A percentile compares a stretch with the other conserved stretches of the same genome.
These are phyloP conservation scores for Drosophila siamana DNA, from an alignment of 2,888 invertebrate species.

Conservation along the genomic window DNA sequence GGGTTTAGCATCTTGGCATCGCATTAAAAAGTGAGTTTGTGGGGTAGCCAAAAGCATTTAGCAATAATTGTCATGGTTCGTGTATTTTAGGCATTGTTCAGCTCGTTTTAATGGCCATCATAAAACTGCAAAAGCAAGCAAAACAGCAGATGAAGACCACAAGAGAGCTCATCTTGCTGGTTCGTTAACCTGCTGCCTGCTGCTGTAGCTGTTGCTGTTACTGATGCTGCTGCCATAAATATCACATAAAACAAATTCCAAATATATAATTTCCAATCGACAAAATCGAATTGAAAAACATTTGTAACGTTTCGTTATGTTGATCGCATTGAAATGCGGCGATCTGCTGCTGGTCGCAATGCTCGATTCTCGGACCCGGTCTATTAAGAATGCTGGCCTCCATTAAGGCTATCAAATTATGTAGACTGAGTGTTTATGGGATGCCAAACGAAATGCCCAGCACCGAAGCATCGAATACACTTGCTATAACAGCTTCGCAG, in stretches of 20 bases:
- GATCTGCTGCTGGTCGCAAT: conserved; percentile 7
- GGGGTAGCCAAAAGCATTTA: conserved; percentile 75
- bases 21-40: conserved; percentile 21
- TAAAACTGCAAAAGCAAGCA: conserved; percentile 49
- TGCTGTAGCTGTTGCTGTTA: neutral
- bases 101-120: conserved; percentile 56
- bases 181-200: conserved; percentile 60
- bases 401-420: conserved; percentile 67
- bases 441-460: conserved; percentile 33
- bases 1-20: conserved; percentile 1
- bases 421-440: conserved; percentile 68
- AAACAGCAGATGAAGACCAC: neutral
- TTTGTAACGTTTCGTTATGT: conserved; percentile 57
- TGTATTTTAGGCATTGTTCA: conserved; percentile 63
- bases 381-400: conserved; percentile 40
- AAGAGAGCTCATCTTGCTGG: conserved; percentile 37
- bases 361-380: too few species aligned
- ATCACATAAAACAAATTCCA: conserved; percentile 17
- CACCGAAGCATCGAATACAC: conserved; percentile 25
- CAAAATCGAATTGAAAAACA: conserved; percentile 32
- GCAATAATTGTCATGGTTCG: conserved; percentile 67
- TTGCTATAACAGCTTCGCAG: neutral
- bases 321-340: conserved; percentile 43
- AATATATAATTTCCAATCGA: conserved; percentile 52
- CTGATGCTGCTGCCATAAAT: conserved; percentile 34